Evolutionary conservation across 2,888 invertebrate genomes (phyloP).

Genomic region (Hirtodrosophila duncani): DNA sequence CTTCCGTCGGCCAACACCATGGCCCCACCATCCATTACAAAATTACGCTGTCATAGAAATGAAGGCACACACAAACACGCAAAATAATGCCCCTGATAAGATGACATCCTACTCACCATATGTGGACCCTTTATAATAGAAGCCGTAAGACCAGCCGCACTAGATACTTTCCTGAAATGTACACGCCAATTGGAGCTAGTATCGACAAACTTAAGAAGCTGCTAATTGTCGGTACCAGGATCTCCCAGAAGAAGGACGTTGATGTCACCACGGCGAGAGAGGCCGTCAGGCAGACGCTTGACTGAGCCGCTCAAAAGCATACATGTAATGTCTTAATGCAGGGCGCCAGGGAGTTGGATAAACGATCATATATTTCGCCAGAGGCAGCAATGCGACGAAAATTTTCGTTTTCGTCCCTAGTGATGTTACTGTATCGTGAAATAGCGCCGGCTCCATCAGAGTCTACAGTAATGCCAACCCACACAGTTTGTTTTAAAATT

Average conservation of each 20-base stretch:
- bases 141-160: slow-evolving; percentile 98
- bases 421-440: slow-evolving; percentile 79
- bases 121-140: slow-evolving; percentile 96
- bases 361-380: slow-evolving; percentile 91
- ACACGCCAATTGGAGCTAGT: slow-evolving; percentile 95
- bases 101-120: slow-evolving; percentile 89
- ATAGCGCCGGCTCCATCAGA: slow-evolving; percentile 86
- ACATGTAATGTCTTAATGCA: slow-evolving; percentile 97
- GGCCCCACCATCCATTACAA: slow-evolving; percentile 99
- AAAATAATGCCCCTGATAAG: too few relatives aligned
- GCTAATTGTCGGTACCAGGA: slow-evolving; percentile 99
- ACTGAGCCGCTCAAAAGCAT: slow-evolving; percentile 96
- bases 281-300: slow-evolving; percentile 94
- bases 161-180: slow-evolving; percentile 99
- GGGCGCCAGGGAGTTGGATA: slow-evolving; percentile 95
- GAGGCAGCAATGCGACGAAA: slow-evolving; percentile 87
- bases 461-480: slow-evolving; percentile 92
- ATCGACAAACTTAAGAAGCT: slow-evolving; percentile 97
- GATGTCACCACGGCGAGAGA: slow-evolving; percentile 97
- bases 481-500: too few relatives aligned
- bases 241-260: slow-evolving; percentile 97
- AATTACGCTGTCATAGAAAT: slow-evolving; percentile 85
- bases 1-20: slow-evolving; percentile 99
- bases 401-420: slow-evolving; percentile 84
- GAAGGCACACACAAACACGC: too few relatives aligned